Evolutionary conservation across 2,113 vertebrate species (phyloP), one percentile per base, ranked within the genome.

Genomic region (Laterallus jamaicensis): DNA sequence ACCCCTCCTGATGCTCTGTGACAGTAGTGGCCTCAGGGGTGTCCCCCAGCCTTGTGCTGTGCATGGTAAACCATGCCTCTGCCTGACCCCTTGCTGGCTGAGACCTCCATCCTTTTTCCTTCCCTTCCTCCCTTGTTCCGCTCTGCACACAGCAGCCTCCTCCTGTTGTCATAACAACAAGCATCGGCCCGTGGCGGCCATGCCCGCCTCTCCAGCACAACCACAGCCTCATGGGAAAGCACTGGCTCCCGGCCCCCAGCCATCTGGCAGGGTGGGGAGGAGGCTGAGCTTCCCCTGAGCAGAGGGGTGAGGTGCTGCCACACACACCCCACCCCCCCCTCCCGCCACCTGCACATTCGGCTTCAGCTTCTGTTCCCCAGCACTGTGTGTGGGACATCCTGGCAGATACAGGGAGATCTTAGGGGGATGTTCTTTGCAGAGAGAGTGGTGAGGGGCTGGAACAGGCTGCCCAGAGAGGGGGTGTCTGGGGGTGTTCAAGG

Each of bases 81-180:
- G 13, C 47, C 84, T 12, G 55, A 28, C 29, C 44, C 49, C 47
- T 58, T 14, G 2, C 71, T 64, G 62, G 3, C 52, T 14, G 29
- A 39, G 11, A 19, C 42, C 25, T 20, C 17, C 78, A 35, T 2
- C 21, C 10, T 32, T 83, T 44, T 62, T 8, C 79, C 63, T 58
- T 58, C 63, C 82, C 25, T 74, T 31, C 71, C 54, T 85, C 49
- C 39, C 22, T 52, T 3, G 22, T 12, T 82, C 67, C 1, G 4
- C 73, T 11, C 31, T 1, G 29, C 66, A 50, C 69, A 64, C 79
- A 40, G 85, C 90, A 92, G 12, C 31, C 92, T 93, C 67, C 62
- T 92, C 82, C 94, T 32, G 95, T 96, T 95, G 96, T 59, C 95
- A 95, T 96, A 94, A 95, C 92, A 81, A 97, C 94, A 5, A 86